Percentiles rank a stretch among this genome's conserved stretches.
Evolutionary conservation across 2,888 invertebrate genomes (phyloP).

Genomic region (Phortica magna): DNA sequence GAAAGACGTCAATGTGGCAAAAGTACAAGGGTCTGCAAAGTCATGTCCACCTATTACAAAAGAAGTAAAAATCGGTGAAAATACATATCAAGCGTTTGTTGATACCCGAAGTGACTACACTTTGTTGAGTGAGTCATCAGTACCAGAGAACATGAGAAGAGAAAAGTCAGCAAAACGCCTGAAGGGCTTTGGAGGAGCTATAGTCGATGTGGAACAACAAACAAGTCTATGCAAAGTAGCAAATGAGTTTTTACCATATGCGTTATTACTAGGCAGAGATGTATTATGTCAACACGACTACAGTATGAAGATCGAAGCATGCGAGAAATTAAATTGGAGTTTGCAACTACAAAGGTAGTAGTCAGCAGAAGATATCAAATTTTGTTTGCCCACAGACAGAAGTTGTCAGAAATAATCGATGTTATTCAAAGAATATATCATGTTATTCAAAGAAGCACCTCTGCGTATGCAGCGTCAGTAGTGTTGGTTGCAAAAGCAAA

Average conservation of each 20-base stretch:
- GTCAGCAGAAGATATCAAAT: constrained; percentile 48
- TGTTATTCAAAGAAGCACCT: constrained; percentile 40
- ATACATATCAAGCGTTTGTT: constrained; percentile 34
- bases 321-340: constrained; percentile 39
- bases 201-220: constrained; percentile 33
- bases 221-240: constrained; percentile 39
- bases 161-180: constrained; percentile 26
- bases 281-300: constrained; percentile 37
- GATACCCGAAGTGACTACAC: constrained; percentile 41
- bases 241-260: constrained; percentile 34
- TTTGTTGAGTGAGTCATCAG: constrained; percentile 31
- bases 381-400: constrained; percentile 39
- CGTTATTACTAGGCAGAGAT: constrained; percentile 50
- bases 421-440: constrained; percentile 15
- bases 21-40: not conserved
- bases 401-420: constrained; percentile 24
- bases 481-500: constrained; percentile 42
- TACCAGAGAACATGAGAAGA: not conserved
- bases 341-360: constrained; percentile 42
- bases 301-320: constrained; percentile 37
- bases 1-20: not conserved
- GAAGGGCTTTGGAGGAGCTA: constrained; percentile 45
- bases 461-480: constrained; percentile 44
- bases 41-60: constrained; percentile 27
- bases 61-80: constrained; percentile 19